Base-by-base conservation (phyloP, 1,140 invertebrate genomes). In the Zaprionus tsacasi region DNA sequence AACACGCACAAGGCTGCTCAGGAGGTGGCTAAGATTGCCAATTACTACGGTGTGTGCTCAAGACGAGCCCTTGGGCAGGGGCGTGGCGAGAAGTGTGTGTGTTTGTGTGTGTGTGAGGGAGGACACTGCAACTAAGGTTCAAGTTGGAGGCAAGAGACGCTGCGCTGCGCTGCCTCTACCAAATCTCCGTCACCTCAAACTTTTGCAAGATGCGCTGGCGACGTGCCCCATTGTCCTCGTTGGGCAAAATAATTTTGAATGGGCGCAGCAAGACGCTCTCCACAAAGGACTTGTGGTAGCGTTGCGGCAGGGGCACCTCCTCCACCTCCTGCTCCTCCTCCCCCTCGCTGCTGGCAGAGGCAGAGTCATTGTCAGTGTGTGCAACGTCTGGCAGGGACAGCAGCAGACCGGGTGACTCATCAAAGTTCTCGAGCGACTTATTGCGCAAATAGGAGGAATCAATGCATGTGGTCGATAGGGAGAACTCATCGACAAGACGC, bases 401-500 rank as follows among this genome's bases (percentile, higher is more conserved):
- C 6, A 70, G 21, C 13, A 91, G 70, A 15, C 76, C 75, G 33
- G 82, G 72, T 78, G 91, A 92, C 60, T 88, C 82, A 80, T 92
- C 91, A 43, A 91, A 91, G 59, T 92, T 91, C 63, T 93, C 76
- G 25, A 92, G 70, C 21, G 92, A 92, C 77, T 93, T 93, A 73
- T 93, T 92, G 40, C 92, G 81, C 45, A 93, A 81, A 88, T 92
- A 93, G 52, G 90, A 91, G 38, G 89, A 92, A 71, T 92, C 92
- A 58, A 76, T 76, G 35, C 86, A 88, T 21, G 72, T 83, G 59
- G 76, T 91, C 40, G 91, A 92, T 43, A 92, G 77, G 13, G 91
- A 92, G 27, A 92, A 92, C 68, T 92, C 91, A 73, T 92, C 90
- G 27, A 92, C 89, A 7, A 92, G 76, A 1, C 91, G 87, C 54